Base-by-base conservation (phyloP, 2,888 invertebrate genomes). In the Phyto melanocephala region DNA sequence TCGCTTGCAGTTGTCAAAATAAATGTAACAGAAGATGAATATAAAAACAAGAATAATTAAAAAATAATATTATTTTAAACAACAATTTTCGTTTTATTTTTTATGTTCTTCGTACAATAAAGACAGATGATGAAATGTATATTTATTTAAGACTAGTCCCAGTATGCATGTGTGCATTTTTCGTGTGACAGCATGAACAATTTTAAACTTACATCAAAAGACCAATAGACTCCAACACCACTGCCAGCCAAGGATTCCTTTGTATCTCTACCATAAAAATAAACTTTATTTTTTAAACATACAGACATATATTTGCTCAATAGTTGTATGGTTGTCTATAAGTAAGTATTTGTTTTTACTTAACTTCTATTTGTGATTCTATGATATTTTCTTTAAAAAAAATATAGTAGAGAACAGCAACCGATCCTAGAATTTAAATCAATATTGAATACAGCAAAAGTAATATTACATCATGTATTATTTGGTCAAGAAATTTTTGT, bases 11-110 rank as follows among this genome's bases (percentile, higher is more conserved):
- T 10, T 52, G 70, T 33, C 37, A 75, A 60, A 78, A 71, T 56
- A 60, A 54, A 65, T 63, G 28, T 67, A 35, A 52, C 1, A 40
- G 54, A 28, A 17, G 10, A 28, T 42, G 17, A 15, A 42, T 35
- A 50, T 5, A 45, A 71, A 70, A 13, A 58, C 13, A 62, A 65
- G 68, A 15, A 79, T 79, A 82, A 82, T 79, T 82, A 79, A 79
- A 82, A 79, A 79, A 75, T 71, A 79, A 82, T 79, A 82, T 81
- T 81, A 52, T 79, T 78, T 75, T 65, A 67, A n/a, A 33, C 1
- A 68, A 45, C 52, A 62, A 13, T 52, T 8, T 52, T 8, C 60
- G 22, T 45, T 70, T 52, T 3, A 67, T 42, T 52, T 63, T 67
- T 37, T 40, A 37, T 65, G n/a, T 7, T 58, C 13, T 52, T 20